Evolutionary conservation across 2,888 invertebrate genomes (phyloP).

Genomic region (Campoplex nolae): DNA sequence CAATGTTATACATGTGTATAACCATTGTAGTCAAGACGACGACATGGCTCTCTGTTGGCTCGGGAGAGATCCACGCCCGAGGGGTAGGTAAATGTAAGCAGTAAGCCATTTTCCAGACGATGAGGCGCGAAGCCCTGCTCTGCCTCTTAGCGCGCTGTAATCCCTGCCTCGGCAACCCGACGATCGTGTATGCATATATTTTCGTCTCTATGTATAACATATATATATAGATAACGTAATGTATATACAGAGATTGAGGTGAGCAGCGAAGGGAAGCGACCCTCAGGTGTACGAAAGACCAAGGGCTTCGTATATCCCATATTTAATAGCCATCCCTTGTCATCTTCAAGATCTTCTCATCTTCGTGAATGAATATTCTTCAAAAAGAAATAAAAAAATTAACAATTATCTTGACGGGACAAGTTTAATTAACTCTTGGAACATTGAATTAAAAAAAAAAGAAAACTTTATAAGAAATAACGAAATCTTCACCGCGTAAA

Average conservation of each 20-base stretch:
- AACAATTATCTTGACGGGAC: not conserved
- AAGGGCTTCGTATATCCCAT: slow-evolving; percentile 78
- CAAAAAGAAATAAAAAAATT: not conserved
- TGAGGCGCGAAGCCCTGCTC: slow-evolving; percentile 84
- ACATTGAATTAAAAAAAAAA: not conserved
- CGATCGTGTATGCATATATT: slow-evolving; percentile 40
- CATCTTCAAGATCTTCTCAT: slow-evolving; percentile 24
- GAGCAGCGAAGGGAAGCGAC: slow-evolving; percentile 80
- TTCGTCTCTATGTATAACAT: slow-evolving; percentile 58
- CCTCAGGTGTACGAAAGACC: slow-evolving; percentile 79
- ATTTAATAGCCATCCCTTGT: slow-evolving; percentile 75
- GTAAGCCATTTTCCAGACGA: slow-evolving; percentile 85
- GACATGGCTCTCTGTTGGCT: slow-evolving; percentile 57
- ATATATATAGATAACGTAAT: slow-evolving; percentile 55
- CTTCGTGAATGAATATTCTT: slow-evolving; percentile 13
- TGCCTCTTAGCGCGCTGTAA: slow-evolving; percentile 82
- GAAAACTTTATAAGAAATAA: not conserved
- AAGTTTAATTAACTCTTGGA: not conserved
- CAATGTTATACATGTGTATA: slow-evolving; percentile 5
- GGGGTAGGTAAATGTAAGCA: slow-evolving; percentile 82
- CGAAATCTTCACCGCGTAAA: not conserved
- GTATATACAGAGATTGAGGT: slow-evolving; percentile 43
- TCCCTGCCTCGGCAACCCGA: slow-evolving; percentile 81
- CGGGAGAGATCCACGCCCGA: slow-evolving; percentile 66
- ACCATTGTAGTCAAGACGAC: slow-evolving; percentile 27